Percentiles rank a stretch among this genome's conserved stretches.
Evolutionary conservation across 1,140 invertebrate species (phyloP).

Genomic region (Ceratosolen solmsi): DNA sequence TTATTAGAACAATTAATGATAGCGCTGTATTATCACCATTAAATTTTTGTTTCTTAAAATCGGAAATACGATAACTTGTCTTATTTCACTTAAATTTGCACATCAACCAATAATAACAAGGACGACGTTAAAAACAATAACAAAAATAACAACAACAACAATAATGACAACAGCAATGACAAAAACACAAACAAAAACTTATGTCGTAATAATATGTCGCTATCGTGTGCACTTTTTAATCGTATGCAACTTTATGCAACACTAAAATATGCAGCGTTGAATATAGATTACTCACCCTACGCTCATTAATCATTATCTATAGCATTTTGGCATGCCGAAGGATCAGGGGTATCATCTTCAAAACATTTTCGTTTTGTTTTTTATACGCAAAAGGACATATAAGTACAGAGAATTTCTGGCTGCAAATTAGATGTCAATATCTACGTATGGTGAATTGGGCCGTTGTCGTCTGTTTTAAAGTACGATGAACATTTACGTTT

Average conservation of each 20-base stretch:
- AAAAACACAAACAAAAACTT: not conserved
- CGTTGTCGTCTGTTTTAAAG: too few species aligned
- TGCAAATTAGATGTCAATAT: too few species aligned
- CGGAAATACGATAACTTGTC: not conserved
- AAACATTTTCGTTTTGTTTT: not conserved
- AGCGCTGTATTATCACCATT: not conserved
- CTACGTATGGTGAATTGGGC: too few species aligned
- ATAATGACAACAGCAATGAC: too few species aligned
- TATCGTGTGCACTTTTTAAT: not conserved
- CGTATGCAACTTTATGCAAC: slow-evolving; percentile 5
- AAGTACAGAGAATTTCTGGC: too few species aligned
- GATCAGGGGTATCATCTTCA: not conserved
- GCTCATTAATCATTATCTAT: not conserved
- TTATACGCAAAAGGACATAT: too few species aligned
- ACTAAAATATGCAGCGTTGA: not conserved
- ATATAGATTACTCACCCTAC: not conserved
- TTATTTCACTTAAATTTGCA: not conserved
- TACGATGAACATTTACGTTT: too few species aligned
- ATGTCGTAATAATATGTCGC: not conserved
- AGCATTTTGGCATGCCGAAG: not conserved
- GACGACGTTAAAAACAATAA: not conserved
- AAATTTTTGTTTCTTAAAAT: not conserved
- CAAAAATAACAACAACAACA: not conserved
- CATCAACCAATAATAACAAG: too few species aligned
- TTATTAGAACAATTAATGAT: slow-evolving; percentile 4